These are phyloP conservation scores for Cryptocheilus praepositus DNA, from an alignment of 2,888 invertebrate genomes.

Conservation along the genomic window DNA sequence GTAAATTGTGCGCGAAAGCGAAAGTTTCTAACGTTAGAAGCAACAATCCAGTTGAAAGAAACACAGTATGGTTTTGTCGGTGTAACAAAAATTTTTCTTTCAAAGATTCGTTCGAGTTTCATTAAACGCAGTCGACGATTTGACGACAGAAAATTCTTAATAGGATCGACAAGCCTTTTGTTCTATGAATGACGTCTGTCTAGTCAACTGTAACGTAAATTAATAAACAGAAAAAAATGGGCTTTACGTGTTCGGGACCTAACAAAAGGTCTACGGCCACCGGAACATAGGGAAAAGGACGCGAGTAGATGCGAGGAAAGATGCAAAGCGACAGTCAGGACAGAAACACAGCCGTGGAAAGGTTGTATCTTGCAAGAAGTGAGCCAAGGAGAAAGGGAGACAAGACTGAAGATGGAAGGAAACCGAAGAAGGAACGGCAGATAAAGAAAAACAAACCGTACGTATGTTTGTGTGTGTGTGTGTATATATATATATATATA, in stretches of 20 bases:
- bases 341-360: conserved; percentile 47
- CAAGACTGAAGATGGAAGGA: conserved; percentile 46
- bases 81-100: no score
- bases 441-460: conserved; percentile 26
- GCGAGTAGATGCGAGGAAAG: conserved; percentile 37
- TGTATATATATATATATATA: no score
- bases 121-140: no score
- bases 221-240: conserved; percentile 33
- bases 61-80: no score
- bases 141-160: no score
- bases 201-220: conserved; percentile 25
- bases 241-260: conserved; percentile 13
- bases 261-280: conserved; percentile 24
- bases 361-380: conserved; percentile 19
- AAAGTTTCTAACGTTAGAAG: no score
- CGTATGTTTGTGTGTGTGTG: background rate
- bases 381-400: conserved; percentile 26
- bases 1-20: no score
- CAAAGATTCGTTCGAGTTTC: background rate
- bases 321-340: conserved; percentile 51
- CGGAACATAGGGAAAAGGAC: conserved; percentile 29
- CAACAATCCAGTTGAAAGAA: background rate
- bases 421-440: conserved; percentile 35
- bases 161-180: no score
- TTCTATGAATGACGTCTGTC: conserved; percentile 2